Conservation (phyloP, 2,113 vertebrate species). For the Microcebus jonahi region DNA sequence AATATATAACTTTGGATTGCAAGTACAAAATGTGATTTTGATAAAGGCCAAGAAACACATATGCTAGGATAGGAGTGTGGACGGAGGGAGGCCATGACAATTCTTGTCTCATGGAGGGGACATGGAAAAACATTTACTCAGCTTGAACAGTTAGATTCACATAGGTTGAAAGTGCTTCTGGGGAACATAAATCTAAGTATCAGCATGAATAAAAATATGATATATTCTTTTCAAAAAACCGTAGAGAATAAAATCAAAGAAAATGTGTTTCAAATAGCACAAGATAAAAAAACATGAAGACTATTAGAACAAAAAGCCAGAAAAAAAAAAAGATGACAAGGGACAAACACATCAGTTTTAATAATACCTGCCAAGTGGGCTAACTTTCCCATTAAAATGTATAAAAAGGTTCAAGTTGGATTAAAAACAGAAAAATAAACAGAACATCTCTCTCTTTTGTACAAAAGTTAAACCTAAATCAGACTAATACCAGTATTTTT, state of each 20-base stretch:
- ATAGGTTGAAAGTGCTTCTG: neutral
- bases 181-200: constrained; percentile 19
- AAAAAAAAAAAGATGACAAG: neutral
- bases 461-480: neutral
- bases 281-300: constrained; percentile 29
- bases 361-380: neutral
- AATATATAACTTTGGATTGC: neutral
- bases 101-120: neutral
- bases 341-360: constrained; percentile 4
- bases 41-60: neutral
- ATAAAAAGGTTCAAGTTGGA: neutral
- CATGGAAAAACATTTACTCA: neutral
- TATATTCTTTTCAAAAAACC: constrained; percentile 45
- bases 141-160: constrained; percentile 14
- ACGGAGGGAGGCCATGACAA: neutral
- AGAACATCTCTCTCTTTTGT: neutral
- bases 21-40: constrained; percentile 7
- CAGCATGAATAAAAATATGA: constrained; percentile 41
- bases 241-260: constrained; percentile 35
- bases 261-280: constrained; percentile 47
- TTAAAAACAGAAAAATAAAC: neutral
- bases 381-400: neutral
- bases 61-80: neutral
- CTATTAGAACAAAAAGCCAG: constrained; percentile 7
- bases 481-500: neutral